Evolutionary conservation across 2,888 invertebrate genomes (phyloP).

Genomic region (Hyppa rectilinea): DNA sequence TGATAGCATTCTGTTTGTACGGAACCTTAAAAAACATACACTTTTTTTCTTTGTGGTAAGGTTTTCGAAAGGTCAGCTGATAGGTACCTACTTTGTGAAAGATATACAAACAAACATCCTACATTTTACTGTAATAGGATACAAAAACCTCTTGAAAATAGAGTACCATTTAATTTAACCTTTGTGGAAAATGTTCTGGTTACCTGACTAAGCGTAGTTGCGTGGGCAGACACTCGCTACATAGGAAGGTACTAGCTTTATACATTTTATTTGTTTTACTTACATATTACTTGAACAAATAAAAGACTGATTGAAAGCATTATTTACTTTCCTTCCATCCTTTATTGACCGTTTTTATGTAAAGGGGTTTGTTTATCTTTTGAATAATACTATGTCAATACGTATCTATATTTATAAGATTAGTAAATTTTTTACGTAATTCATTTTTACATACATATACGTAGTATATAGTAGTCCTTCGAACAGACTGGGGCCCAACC

Average conservation of each 20-base stretch:
- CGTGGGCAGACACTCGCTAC: constrained; percentile 32
- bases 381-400: constrained; percentile 10
- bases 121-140: constrained; percentile 24
- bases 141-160: constrained; percentile 25
- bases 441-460: too few species aligned
- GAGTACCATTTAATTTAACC: constrained; percentile 37
- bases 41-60: too few species aligned
- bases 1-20: too few species aligned
- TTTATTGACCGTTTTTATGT: constrained; percentile 14
- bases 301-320: constrained; percentile 24
- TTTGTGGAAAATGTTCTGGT: constrained; percentile 22
- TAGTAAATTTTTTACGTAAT: too few species aligned
- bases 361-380: constrained; percentile 7
- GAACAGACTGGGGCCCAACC: too few species aligned
- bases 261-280: constrained; percentile 32
- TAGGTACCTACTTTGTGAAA: neutral
- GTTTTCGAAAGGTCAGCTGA: constrained; percentile 4
- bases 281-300: constrained; percentile 33
- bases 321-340: constrained; percentile 22
- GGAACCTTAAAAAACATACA: too few species aligned
- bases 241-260: neutral
- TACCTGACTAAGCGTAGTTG: neutral
- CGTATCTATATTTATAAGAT: neutral
- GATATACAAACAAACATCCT: constrained; percentile 20
- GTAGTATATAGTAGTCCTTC: too few species aligned